phyloP scores from a whole-genome alignment of 2,113 vertebrate species.

The Calypte anna region DNA sequence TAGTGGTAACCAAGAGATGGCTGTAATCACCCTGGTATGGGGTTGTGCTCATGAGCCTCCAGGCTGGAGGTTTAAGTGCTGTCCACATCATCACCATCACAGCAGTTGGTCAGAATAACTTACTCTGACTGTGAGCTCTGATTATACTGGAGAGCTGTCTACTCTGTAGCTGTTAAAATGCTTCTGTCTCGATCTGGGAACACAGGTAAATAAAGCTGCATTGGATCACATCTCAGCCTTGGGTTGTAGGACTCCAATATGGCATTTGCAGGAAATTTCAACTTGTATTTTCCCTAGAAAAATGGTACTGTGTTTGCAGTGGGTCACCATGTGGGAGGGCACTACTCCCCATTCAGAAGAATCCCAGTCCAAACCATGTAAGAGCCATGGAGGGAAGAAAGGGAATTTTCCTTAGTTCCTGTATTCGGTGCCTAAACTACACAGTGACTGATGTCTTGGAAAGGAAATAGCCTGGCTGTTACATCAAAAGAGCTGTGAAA shows the following conservation, averaged over 20 bases:
- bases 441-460: neutral
- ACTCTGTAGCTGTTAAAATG: neutral
- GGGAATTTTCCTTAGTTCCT: neutral
- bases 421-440: neutral
- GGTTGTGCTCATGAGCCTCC: neutral
- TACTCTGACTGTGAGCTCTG: neutral
- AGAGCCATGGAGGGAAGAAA: neutral
- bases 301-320: neutral
- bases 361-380: neutral
- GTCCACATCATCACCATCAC: neutral
- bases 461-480: neutral
- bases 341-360: neutral
- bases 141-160: neutral
- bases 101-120: neutral
- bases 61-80: neutral
- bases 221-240: neutral
- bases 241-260: neutral
- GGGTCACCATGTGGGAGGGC: fast-evolving
- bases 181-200: neutral
- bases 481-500: neutral
- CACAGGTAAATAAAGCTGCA: neutral
- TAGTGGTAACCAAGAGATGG: neutral
- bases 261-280: neutral
- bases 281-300: neutral
- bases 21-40: neutral